These are phyloP conservation scores for Microplitis mediator DNA, from an alignment of 1,140 invertebrate genomes.

Conservation along the genomic window DNA sequence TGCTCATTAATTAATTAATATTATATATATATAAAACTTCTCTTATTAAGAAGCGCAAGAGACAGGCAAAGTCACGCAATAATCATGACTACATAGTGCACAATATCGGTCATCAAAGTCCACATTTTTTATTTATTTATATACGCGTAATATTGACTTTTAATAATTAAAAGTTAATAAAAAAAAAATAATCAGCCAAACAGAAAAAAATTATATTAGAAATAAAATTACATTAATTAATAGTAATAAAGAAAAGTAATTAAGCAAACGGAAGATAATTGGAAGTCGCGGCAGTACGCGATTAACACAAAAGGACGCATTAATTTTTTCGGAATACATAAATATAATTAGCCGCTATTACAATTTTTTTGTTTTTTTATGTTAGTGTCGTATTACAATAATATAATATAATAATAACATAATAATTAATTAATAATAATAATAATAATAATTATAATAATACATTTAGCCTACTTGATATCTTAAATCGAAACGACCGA, in stretches of 20 bases:
- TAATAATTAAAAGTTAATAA: too few species aligned
- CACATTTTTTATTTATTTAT: too few species aligned
- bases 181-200: not conserved
- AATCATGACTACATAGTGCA: not conserved
- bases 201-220: not conserved
- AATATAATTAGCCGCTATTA: constrained; percentile 52
- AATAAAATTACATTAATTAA: not conserved
- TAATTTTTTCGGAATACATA: constrained; percentile 44
- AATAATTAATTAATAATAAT: constrained; percentile 42
- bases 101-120: too few species aligned
- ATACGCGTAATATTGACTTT: too few species aligned
- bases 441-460: constrained; percentile 47
- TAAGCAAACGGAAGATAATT: not conserved
- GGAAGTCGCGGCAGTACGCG: not conserved
- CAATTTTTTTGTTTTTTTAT: constrained; percentile 40
- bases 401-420: constrained; percentile 30
- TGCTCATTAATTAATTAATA: not conserved
- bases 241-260: not conserved
- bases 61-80: not conserved
- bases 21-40: not conserved
- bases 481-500: constrained; percentile 45
- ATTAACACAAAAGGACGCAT: not conserved
- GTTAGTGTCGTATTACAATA: constrained; percentile 52
- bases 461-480: constrained; percentile 49
- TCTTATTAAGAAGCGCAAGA: not conserved